Conservation (phyloP, 2,888 invertebrate genomes). For the Arge pagana region DNA sequence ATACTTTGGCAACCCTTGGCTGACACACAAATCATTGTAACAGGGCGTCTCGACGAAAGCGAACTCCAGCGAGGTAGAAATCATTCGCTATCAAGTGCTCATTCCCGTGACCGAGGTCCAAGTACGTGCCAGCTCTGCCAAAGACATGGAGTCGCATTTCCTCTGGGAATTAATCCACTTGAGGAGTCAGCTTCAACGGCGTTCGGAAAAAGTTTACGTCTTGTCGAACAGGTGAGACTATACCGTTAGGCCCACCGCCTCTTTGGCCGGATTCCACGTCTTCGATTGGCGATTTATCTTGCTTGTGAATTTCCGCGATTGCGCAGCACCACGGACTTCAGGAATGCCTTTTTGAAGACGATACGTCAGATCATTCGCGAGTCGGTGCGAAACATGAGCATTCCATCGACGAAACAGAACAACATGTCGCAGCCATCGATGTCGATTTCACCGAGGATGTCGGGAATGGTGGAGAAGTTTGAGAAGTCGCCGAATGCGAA, state of each 20-base stretch:
- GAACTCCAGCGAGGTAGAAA: slow-evolving; percentile 86
- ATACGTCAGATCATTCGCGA: slow-evolving; percentile 96
- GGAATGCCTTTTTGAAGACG: slow-evolving; percentile 95
- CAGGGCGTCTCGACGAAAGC: slow-evolving; percentile 88
- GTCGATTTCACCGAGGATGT: slow-evolving; percentile 52
- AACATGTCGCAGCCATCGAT: slow-evolving; percentile 49
- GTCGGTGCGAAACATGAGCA: slow-evolving; percentile 95
- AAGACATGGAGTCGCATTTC: slow-evolving; percentile 95
- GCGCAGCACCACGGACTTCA: slow-evolving; percentile 88
- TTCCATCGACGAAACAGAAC: slow-evolving; percentile 74
- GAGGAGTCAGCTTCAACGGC: slow-evolving; percentile 88
- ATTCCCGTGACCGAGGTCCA: slow-evolving; percentile 98
- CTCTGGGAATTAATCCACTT: slow-evolving; percentile 97
- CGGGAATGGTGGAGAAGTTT: slow-evolving; percentile 51
- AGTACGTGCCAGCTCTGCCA: slow-evolving; percentile 91
- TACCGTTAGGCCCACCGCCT: neutral
- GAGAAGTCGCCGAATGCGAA: slow-evolving; percentile 45
- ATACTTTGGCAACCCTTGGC: neutral
- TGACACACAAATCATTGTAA: neutral
- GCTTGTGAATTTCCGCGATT: slow-evolving; percentile 15
- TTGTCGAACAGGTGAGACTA: slow-evolving; percentile 83
- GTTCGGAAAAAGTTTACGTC: slow-evolving; percentile 96
- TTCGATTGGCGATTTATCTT: neutral
- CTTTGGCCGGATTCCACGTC: slow-evolving; percentile 10
- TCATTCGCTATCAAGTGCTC: slow-evolving; percentile 93